phyloP scores from a whole-genome alignment of 2,797 vertebrate species.

The Synaphobranchus kaupii region DNA sequence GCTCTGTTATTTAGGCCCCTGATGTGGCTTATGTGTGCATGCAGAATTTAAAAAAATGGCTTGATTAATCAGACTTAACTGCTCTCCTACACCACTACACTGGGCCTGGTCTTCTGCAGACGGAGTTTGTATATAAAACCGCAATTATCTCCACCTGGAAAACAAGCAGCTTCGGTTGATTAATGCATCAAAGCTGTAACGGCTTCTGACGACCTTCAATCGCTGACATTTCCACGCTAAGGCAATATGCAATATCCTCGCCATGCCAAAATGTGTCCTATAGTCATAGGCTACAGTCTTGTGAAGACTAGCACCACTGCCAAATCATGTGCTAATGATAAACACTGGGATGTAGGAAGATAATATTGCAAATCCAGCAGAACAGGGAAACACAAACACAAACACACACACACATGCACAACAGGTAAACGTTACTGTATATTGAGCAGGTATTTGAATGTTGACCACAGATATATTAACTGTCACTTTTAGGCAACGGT shows the following conservation, averaged over 20 bases:
- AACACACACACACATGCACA: neutral
- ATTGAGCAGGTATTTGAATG: neutral
- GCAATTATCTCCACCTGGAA: neutral
- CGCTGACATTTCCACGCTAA: neutral
- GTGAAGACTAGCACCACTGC: no score
- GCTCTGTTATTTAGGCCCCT: neutral
- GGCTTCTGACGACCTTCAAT: neutral
- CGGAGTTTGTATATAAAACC: neutral
- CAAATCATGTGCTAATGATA: neutral
- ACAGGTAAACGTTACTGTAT: neutral
- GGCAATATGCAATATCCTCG: neutral
- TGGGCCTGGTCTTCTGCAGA: neutral
- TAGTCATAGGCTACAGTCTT: neutral
- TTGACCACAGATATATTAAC: neutral
- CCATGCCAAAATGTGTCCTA: neutral
- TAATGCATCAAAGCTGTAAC: neutral
- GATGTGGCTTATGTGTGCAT: neutral
- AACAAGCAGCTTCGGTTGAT: neutral
- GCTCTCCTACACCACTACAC: neutral
- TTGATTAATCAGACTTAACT: conserved; percentile 10
- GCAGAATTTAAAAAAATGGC: conserved; percentile 2
- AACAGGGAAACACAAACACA: neutral
- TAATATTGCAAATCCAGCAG: neutral
- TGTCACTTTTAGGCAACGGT: neutral
- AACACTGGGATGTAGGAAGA: neutral